phyloP scores from a whole-genome alignment of 2,113 vertebrate species.

The Leptobrachium ailaonicum region DNA sequence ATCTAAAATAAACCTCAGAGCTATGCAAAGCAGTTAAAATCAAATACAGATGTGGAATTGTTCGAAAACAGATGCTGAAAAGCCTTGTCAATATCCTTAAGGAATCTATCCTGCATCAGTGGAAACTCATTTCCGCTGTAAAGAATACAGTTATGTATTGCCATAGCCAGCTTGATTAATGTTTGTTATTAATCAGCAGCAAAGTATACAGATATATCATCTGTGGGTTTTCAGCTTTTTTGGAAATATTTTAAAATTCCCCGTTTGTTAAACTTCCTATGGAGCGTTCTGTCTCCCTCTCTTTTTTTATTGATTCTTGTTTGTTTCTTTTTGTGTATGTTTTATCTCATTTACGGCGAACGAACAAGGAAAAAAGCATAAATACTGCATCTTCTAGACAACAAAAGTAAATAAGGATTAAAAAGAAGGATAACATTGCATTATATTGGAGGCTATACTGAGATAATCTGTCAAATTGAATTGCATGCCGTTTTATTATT shows the following conservation, averaged over 20 bases:
- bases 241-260: neutral
- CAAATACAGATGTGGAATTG: slow-evolving; percentile 74
- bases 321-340: neutral
- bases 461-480: too few species aligned
- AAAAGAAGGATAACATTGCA: neutral
- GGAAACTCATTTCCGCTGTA: slow-evolving; percentile 75
- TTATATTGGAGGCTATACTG: neutral
- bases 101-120: slow-evolving; percentile 71
- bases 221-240: slow-evolving; percentile 54
- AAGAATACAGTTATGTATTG: slow-evolving; percentile 79
- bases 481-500: too few species aligned
- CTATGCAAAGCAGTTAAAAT: slow-evolving; percentile 62
- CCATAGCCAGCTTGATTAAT: slow-evolving; percentile 81
- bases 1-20: slow-evolving; percentile 61
- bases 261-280: neutral
- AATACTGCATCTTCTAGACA: neutral
- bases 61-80: slow-evolving; percentile 73
- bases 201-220: slow-evolving; percentile 80
- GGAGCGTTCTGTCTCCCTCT: neutral
- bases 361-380: neutral
- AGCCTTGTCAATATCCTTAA: slow-evolving; percentile 73
- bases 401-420: neutral
- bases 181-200: slow-evolving; percentile 81
- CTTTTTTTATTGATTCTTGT: neutral
- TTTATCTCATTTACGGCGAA: neutral